A percentile compares a stretch with the other conserved stretches of the same genome.
These are phyloP conservation scores for Drosophila yooni DNA, from an alignment of 2,888 invertebrate species.

Conservation along the genomic window DNA sequence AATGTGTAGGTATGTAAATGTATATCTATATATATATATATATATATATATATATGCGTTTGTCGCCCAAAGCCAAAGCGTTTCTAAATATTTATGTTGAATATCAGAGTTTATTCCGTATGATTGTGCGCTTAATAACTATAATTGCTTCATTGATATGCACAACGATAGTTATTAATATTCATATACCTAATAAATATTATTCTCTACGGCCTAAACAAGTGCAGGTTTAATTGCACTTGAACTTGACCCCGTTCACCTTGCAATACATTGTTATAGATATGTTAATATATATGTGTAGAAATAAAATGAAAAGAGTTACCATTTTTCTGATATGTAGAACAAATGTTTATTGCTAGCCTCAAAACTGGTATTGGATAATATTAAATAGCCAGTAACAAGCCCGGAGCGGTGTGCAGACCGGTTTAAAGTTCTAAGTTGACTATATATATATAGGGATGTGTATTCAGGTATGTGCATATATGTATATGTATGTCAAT, in stretches of 20 bases:
- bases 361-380: slow-evolving; percentile 20
- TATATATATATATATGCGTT: not conserved
- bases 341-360: slow-evolving; percentile 19
- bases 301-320: not conserved
- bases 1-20: slow-evolving; percentile 1
- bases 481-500: not conserved
- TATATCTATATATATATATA: slow-evolving; percentile 2
- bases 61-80: slow-evolving; percentile 36
- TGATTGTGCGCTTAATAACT: slow-evolving; percentile 40
- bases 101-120: slow-evolving; percentile 25
- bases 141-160: slow-evolving; percentile 69
- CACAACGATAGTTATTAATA: slow-evolving; percentile 26
- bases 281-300: not conserved
- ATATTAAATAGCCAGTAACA: not conserved
- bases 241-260: slow-evolving; percentile 26
- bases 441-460: not conserved
- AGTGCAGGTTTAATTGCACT: slow-evolving; percentile 29
- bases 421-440: slow-evolving; percentile 53
- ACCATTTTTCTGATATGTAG: not conserved
- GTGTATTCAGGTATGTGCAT: not conserved
- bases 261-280: not conserved
- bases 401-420: slow-evolving; percentile 17
- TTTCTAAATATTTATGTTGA: slow-evolving; percentile 35
- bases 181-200: slow-evolving; percentile 6
- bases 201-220: slow-evolving; percentile 3